Percentiles rank a stretch among this genome's conserved stretches.
Evolutionary conservation across 2,797 vertebrate genomes (phyloP).

Genomic region (Protosalanx chinensis): DNA sequence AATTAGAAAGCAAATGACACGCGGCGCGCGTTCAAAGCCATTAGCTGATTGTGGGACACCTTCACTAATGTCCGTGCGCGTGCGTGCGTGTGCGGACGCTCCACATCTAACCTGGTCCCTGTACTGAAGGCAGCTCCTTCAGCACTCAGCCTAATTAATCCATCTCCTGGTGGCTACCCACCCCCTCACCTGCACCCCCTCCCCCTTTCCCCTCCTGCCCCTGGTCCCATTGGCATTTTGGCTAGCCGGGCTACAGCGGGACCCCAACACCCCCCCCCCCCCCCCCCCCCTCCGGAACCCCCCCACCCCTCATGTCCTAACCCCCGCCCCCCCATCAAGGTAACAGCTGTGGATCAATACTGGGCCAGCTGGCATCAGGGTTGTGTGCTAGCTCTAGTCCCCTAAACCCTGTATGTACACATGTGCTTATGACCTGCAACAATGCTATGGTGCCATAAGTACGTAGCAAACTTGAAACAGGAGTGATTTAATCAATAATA

Average conservation of each 20-base stretch:
- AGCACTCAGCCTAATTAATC: conserved; percentile 72
- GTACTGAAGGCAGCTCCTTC: conserved; percentile 52
- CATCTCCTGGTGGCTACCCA: conserved; percentile 59
- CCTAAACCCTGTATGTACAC: too few relatives aligned
- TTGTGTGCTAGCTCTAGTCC: conserved; percentile 25
- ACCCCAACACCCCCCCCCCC: too few relatives aligned
- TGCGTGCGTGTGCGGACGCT: conserved; percentile 16
- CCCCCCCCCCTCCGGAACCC: too few relatives aligned
- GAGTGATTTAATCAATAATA: too few relatives aligned
- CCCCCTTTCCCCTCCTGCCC: conserved; percentile 46
- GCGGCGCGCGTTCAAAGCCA: conserved; percentile 50
- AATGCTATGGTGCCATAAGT: too few relatives aligned
- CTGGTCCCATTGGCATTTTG: conserved; percentile 71
- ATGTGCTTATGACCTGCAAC: too few relatives aligned
- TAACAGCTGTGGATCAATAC: conserved; percentile 78
- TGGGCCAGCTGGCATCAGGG: conserved; percentile 76
- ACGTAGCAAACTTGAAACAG: too few relatives aligned
- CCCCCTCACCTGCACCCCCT: conserved; percentile 39
- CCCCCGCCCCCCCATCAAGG: conserved; percentile 72
- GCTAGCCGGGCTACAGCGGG: conserved; percentile 58
- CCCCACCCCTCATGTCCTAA: conserved; percentile 68
- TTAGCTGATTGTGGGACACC: conserved; percentile 47
- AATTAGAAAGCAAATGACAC: conserved; percentile 46
- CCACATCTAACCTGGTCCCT: conserved; percentile 12
- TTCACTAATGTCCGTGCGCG: conserved; percentile 9